These are phyloP conservation scores for Macrotis lagotis DNA, from an alignment of 2,113 vertebrate species.

Conservation along the genomic window DNA sequence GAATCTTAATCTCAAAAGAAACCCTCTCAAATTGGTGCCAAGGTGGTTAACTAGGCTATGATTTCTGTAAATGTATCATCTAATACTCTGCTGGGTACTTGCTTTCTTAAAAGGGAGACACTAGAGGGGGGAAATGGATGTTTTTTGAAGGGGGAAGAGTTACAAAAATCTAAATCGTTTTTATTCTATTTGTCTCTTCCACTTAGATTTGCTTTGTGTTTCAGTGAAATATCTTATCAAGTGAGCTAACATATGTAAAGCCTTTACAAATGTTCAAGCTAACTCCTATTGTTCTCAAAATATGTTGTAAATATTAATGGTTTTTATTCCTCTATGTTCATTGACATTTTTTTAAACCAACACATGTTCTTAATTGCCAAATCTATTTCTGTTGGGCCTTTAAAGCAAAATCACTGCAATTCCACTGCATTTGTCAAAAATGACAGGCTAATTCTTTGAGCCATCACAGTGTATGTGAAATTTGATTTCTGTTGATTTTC, in stretches of 20 bases:
- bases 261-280: not conserved
- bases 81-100: slow-evolving; percentile 38
- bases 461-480: slow-evolving; percentile 45
- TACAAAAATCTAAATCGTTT: not conserved
- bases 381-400: slow-evolving; percentile 53
- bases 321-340: slow-evolving; percentile 24
- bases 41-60: slow-evolving; percentile 35
- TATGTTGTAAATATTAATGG: slow-evolving; percentile 6
- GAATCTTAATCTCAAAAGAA: slow-evolving; percentile 9
- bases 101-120: not conserved
- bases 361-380: slow-evolving; percentile 43
- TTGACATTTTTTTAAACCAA: slow-evolving; percentile 14
- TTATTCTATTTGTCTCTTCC: slow-evolving; percentile 13
- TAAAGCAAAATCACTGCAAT: slow-evolving; percentile 61
- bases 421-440: slow-evolving; percentile 62
- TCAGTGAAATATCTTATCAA: slow-evolving; percentile 16
- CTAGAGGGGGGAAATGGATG: slow-evolving; percentile 2
- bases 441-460: slow-evolving; percentile 62
- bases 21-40: not conserved
- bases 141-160: slow-evolving; percentile 17
- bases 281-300: not conserved
- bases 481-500: slow-evolving; percentile 65
- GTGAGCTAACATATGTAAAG: not conserved
- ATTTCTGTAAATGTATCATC: slow-evolving; percentile 29
- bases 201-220: slow-evolving; percentile 23